Conservation (phyloP, 2,888 invertebrate genomes). For the Lycaena phlaeas region DNA sequence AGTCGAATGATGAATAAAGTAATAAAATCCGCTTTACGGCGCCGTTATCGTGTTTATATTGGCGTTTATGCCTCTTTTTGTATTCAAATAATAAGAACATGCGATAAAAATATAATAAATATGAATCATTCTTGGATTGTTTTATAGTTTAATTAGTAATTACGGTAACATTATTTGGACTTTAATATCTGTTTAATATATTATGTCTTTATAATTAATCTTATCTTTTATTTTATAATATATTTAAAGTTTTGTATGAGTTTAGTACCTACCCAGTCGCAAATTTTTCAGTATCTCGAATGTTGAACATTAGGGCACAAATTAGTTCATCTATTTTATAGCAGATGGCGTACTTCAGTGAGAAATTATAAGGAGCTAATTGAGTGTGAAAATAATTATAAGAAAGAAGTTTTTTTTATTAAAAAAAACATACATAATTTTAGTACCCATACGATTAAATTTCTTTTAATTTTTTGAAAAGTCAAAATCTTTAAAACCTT, state of each 20-base stretch:
- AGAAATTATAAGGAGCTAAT: no score
- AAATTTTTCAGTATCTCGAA: neutral
- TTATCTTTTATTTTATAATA: neutral
- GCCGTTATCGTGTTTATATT: constrained; percentile 61
- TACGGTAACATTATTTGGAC: neutral
- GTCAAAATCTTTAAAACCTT: neutral
- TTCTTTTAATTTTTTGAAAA: no score
- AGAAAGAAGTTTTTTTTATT: no score
- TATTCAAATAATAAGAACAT: constrained; percentile 31
- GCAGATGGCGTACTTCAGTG: constrained; percentile 25
- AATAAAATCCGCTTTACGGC: constrained; percentile 63
- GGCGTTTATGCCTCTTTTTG: constrained; percentile 42
- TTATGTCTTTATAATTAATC: neutral
- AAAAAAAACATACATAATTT: no score
- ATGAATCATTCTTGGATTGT: constrained; percentile 16
- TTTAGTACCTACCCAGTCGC: neutral
- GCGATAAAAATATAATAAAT: constrained; percentile 20
- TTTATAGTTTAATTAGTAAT: neutral
- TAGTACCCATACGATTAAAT: no score
- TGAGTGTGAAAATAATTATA: no score
- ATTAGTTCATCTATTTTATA: neutral
- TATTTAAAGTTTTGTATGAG: neutral
- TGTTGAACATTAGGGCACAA: neutral
- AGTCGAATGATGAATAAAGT: constrained; percentile 66
- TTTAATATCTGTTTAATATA: neutral